These are phyloP conservation scores for Silurus aristotelis DNA, from an alignment of 2,797 vertebrate species.

Conservation along the genomic window DNA sequence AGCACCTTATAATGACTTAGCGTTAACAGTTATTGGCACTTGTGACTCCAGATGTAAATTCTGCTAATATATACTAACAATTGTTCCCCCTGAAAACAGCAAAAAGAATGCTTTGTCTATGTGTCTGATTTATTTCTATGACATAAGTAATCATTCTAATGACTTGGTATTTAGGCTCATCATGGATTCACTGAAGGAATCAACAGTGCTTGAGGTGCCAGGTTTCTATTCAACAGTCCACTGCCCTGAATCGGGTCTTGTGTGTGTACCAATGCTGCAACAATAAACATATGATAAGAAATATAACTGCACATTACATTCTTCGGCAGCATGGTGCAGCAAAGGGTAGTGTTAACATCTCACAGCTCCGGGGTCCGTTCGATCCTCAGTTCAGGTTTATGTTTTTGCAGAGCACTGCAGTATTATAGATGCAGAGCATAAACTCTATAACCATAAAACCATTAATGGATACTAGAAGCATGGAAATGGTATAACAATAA, in stretches of 20 bases:
- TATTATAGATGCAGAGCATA: slow-evolving; percentile 4
- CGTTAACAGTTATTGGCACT: background rate
- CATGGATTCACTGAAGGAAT: background rate
- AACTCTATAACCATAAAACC: background rate
- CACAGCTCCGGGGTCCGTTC: background rate
- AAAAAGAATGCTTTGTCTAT: background rate
- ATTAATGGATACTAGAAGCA: background rate
- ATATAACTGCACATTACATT: background rate
- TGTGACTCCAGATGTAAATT: background rate
- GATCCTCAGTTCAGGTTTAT: background rate
- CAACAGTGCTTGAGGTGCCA: background rate
- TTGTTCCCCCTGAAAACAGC: background rate
- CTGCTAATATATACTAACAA: background rate
- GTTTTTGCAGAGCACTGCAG: background rate
- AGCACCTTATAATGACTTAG: background rate
- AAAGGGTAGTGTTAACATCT: background rate
- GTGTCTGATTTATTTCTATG: background rate
- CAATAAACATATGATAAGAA: background rate
- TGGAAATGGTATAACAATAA: background rate
- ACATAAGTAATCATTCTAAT: background rate
- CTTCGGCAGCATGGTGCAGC: background rate
- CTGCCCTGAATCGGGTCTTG: background rate
- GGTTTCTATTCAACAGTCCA: background rate
- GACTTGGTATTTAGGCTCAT: background rate
- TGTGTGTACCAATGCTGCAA: background rate